These are phyloP conservation scores for Sitta carolinensis DNA, from an alignment of 2,797 vertebrate genomes.

Conservation along the genomic window DNA sequence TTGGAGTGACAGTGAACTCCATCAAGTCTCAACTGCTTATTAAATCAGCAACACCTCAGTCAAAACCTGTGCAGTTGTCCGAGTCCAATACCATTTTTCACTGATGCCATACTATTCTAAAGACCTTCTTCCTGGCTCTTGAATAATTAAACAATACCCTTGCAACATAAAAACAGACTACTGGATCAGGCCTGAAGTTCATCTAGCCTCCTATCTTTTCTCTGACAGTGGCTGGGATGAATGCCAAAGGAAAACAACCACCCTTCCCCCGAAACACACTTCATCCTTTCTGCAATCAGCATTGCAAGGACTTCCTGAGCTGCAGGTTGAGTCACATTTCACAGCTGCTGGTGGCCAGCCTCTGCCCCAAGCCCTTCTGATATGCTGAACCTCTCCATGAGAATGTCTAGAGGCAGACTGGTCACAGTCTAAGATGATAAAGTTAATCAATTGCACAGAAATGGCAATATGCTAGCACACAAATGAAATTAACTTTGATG, in stretches of 20 bases:
- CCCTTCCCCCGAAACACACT: background rate
- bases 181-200: constrained; percentile 18
- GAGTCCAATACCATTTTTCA: constrained; percentile 1
- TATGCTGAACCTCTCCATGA: background rate
- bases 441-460: background rate
- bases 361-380: background rate
- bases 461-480: background rate
- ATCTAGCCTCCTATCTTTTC: background rate
- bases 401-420: background rate
- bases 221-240: constrained; percentile 30
- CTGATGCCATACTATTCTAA: background rate
- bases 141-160: constrained; percentile 37
- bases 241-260: background rate
- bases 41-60: constrained; percentile 24
- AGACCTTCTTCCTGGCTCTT: background rate
- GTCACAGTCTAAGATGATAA: background rate
- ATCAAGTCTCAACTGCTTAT: constrained; percentile 6
- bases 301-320: background rate
- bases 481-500: background rate
- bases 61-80: constrained; percentile 1
- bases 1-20: background rate
- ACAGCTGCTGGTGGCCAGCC: background rate
- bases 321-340: background rate
- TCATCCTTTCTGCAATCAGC: background rate
- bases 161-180: background rate